Evolutionary conservation across 2,797 vertebrate species (phyloP), one percentile per base, ranked within the genome.

Genomic region (Notolabrus celidotus): DNA sequence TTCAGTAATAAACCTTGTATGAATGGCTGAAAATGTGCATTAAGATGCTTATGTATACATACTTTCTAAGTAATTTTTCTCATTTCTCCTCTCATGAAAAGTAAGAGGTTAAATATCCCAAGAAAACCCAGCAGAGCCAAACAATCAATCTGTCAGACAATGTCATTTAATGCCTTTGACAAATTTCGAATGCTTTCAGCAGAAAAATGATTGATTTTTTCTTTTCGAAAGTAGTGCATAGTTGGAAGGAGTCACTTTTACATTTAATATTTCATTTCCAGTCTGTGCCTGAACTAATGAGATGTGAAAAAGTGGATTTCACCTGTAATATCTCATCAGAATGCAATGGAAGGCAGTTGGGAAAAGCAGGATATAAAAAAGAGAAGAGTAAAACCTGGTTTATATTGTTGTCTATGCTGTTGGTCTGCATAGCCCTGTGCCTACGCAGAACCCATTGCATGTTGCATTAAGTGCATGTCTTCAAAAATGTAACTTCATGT

Each of bases 131-230:
- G 20, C 27, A 16, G 14, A 5, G 17, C 31, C n/a, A 39, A 41
- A 22, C 34, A 36, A 66, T 50, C 53, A 46, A 39, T 20, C 36
- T 54, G 14, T 43, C 45, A 47, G 49, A 60, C 9, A 45, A 41
- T 41, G 38, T 19, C 3, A 46, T 46, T 5, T 46, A 12, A 22
- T 22, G 11, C 10, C 20, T 46, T 22, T 46, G 43, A 22, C 43
- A 12, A 23, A 20, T 46, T 11, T 43, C 41, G n/a, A n/a, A 19
- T 19, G 8, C 41, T 43, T 19, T 10, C 7, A 45, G 10, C 42
- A 20, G 42, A 19, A 19, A 43, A 10, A 19, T 10, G 1, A 23
- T 39, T 39, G 14, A n/a, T 3, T 7, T 23, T 15, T 7, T 14
- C 7, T 20, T 15, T 5, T 23, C 7, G 14, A 39, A 16, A 6